Evolutionary conservation across 1,140 invertebrate species (phyloP).

Genomic region (Penaeus indicus): DNA sequence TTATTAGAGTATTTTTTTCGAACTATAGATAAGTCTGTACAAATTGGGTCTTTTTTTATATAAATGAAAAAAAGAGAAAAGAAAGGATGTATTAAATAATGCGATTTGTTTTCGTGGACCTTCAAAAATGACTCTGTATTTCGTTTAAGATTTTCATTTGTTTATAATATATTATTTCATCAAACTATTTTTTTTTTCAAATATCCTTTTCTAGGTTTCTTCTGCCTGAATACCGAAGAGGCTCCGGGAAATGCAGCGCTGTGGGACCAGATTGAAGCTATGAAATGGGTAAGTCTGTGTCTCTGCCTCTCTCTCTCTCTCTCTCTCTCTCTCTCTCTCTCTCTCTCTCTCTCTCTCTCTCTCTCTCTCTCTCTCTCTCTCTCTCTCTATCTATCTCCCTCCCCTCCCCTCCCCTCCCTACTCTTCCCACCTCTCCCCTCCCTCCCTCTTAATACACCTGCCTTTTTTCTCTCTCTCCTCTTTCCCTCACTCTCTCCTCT

Average conservation of each 20-base stretch:
- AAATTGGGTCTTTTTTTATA: too few species aligned
- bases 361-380: not conserved
- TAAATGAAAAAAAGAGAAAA: too few species aligned
- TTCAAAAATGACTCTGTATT: too few species aligned
- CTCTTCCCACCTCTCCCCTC: not conserved
- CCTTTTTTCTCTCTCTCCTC: not conserved
- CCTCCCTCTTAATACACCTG: not conserved
- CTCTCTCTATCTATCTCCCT: not conserved
- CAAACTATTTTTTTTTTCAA: too few species aligned
- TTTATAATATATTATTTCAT: too few species aligned
- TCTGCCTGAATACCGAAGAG: constrained; percentile 75
- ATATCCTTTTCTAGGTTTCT: constrained; percentile 70
- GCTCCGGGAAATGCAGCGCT: constrained; percentile 79
- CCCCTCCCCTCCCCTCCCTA: not conserved
- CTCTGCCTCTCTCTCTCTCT: not conserved
- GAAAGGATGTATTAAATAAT: too few species aligned
- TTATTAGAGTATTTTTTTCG: too few species aligned
- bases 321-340: not conserved
- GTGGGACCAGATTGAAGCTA: constrained; percentile 73
- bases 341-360: not conserved
- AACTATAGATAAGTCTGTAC: too few species aligned
- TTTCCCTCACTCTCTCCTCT: not conserved
- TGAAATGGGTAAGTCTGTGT: constrained; percentile 70
- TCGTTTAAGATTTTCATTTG: too few species aligned
- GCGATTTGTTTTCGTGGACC: too few species aligned